These are phyloP conservation scores for Megalops atlanticus DNA, from an alignment of 2,113 vertebrate species.

Conservation along the genomic window DNA sequence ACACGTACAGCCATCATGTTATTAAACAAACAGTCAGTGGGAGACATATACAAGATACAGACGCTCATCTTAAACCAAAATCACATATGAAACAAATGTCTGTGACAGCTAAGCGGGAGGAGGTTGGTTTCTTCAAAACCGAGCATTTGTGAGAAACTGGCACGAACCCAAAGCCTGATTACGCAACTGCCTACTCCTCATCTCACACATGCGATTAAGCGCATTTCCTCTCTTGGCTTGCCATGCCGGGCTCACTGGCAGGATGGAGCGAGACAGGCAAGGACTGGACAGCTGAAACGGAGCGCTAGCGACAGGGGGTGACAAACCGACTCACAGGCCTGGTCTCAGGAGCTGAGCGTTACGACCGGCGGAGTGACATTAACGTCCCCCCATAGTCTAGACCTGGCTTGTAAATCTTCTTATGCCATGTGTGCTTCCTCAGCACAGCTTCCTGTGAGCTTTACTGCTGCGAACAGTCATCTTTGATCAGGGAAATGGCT, in stretches of 20 bases:
- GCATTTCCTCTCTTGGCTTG: not conserved
- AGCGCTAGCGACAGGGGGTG: not conserved
- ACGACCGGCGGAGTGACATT: no score
- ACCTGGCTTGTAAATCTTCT: not conserved
- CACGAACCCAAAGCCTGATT: not conserved
- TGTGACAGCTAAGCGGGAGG: not conserved
- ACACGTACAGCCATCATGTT: not conserved
- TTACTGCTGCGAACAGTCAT: not conserved
- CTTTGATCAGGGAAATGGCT: not conserved
- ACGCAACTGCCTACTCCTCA: not conserved
- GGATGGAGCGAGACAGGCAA: no score
- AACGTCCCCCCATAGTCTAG: no score
- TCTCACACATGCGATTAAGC: not conserved
- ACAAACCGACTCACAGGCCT: not conserved
- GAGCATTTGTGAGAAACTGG: not conserved
- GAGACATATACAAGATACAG: not conserved
- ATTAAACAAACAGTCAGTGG: not conserved
- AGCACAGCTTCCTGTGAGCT: not conserved
- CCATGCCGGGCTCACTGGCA: not conserved
- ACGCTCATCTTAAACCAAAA: not conserved
- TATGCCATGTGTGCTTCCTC: no score
- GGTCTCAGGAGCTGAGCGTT: not conserved
- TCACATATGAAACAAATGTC: not conserved
- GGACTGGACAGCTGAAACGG: not conserved
- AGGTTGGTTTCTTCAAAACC: not conserved